phyloP scores from a whole-genome alignment of 2,888 invertebrate genomes.

The Drosophila monieri region DNA sequence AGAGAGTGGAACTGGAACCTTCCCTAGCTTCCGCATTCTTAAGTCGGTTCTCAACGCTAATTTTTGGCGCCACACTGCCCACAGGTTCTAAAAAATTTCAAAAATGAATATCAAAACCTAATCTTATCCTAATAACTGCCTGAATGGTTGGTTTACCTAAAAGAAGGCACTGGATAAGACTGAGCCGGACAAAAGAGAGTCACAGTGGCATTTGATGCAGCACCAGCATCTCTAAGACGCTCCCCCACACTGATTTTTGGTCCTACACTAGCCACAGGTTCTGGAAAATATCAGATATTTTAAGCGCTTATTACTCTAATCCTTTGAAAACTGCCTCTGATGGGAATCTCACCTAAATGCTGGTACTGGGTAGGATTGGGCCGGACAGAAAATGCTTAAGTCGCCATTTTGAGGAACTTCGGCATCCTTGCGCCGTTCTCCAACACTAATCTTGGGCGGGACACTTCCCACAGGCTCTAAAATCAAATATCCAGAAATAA shows the following conservation, averaged over 20 bases:
- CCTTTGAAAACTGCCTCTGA: conserved; percentile 84
- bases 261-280: conserved; percentile 85
- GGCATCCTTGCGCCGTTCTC: conserved; percentile 87
- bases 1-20: conserved; percentile 85
- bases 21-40: conserved; percentile 84
- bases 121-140: conserved; percentile 29
- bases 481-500: conserved; percentile 9
- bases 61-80: conserved; percentile 85
- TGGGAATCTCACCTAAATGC: conserved; percentile 86
- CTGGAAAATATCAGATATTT: conserved; percentile 61
- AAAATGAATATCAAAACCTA: neutral
- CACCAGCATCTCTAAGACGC: conserved; percentile 85
- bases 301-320: conserved; percentile 83
- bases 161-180: conserved; percentile 89
- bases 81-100: conserved; percentile 85
- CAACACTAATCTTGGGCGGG: conserved; percentile 85
- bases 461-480: conserved; percentile 86
- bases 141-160: conserved; percentile 86
- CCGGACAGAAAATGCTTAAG: conserved; percentile 89
- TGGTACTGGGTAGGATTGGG: conserved; percentile 90
- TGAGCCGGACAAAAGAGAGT: conserved; percentile 90
- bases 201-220: conserved; percentile 85
- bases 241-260: conserved; percentile 89
- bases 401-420: conserved; percentile 80
- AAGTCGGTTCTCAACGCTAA: conserved; percentile 86